A percentile compares a stretch with the other conserved stretches of the same genome.
phyloP scores from a whole-genome alignment of 2,797 vertebrate species.

The Rhinichthys osculus region DNA sequence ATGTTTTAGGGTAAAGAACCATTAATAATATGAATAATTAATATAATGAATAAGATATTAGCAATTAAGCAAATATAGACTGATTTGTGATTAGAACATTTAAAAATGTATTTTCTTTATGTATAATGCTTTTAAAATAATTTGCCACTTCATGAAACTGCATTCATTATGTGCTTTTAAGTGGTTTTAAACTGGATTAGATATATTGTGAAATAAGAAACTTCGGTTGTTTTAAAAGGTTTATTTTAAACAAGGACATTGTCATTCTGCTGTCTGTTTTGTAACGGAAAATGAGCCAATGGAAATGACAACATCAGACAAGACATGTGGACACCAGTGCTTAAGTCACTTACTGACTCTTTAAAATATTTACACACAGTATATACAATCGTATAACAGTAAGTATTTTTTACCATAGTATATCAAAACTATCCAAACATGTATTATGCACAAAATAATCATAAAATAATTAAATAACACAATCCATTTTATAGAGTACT shows the following conservation, averaged over 20 bases:
- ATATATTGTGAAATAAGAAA: background rate
- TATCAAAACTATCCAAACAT: background rate
- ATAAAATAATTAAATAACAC: conserved; percentile 4
- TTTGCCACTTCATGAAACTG: background rate
- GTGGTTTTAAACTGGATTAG: background rate
- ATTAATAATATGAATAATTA: background rate
- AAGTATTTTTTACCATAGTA: background rate
- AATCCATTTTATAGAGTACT: background rate
- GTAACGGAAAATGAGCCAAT: background rate
- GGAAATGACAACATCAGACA: background rate
- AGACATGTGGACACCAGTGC: background rate
- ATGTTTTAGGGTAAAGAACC: background rate
- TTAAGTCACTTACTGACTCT: conserved; percentile 5
- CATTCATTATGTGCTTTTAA: background rate
- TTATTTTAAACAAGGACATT: conserved; percentile 11
- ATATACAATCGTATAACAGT: background rate
- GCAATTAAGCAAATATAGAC: background rate
- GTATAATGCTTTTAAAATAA: background rate
- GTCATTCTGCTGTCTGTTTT: background rate
- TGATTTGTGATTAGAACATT: too few relatives aligned
- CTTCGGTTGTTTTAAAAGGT: background rate
- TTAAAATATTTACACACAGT: conserved; percentile 12
- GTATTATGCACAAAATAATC: conserved; percentile 12
- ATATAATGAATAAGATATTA: background rate
- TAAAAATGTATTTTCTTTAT: too few relatives aligned